These are phyloP conservation scores for Oryzias celebensis DNA, from an alignment of 2,113 vertebrate species.

Conservation along the genomic window DNA sequence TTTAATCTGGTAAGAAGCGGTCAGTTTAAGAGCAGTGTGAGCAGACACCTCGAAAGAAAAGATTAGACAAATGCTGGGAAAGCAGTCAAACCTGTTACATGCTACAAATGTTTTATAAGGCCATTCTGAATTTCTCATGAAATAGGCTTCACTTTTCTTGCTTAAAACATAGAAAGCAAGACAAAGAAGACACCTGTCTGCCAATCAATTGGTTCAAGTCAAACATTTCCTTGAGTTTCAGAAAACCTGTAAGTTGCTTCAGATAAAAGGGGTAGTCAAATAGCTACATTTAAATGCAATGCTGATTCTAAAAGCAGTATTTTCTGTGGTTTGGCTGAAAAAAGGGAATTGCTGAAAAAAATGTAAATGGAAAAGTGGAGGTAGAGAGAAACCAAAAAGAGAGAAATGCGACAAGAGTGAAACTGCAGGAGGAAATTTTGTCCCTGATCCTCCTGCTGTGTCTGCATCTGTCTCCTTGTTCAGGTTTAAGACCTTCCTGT, in stretches of 20 bases:
- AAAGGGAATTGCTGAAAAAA: too few species aligned
- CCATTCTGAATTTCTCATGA: background rate
- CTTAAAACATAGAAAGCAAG: background rate
- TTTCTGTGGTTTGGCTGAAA: too few species aligned
- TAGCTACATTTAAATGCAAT: too few species aligned
- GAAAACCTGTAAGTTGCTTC: too few species aligned
- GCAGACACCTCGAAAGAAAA: background rate
- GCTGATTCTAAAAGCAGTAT: too few species aligned
- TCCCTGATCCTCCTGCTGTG: background rate
- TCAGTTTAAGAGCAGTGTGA: too few species aligned
- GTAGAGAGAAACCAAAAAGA: rapidly evolving
- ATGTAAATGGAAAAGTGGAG: background rate
- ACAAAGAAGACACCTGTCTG: background rate
- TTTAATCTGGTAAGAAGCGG: too few species aligned
- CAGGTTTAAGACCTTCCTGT: slow-evolving; percentile 44
- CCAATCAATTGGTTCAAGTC: background rate
- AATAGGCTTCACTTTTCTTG: background rate
- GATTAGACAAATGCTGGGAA: background rate
- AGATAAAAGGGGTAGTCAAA: too few species aligned
- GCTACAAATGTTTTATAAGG: slow-evolving; percentile 7
- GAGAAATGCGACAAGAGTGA: background rate
- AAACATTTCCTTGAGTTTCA: too few species aligned
- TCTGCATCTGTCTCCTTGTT: slow-evolving; percentile 13
- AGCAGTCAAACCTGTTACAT: background rate
- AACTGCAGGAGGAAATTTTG: background rate